Percentiles rank a stretch among this genome's conserved stretches.
Conservation (phyloP, 2,888 invertebrate genomes). For the Pollenia labialis region DNA sequence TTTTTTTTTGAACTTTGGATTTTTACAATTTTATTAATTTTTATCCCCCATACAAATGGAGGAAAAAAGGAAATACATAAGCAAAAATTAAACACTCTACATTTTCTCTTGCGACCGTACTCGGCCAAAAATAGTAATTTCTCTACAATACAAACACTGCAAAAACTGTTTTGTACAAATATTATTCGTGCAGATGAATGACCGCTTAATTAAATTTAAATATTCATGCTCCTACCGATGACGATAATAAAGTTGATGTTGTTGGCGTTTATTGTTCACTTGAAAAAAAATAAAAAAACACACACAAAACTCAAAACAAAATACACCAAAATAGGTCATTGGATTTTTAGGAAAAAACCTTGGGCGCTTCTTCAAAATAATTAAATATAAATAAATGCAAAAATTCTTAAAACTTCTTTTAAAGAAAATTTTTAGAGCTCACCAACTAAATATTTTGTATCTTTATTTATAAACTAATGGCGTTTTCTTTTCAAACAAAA, state of each 20-base stretch:
- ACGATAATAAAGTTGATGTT: background rate
- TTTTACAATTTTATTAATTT: too few relatives aligned
- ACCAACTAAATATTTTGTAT: too few relatives aligned
- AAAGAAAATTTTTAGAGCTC: too few relatives aligned
- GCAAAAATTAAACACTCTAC: too few relatives aligned
- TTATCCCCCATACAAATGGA: too few relatives aligned
- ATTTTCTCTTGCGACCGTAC: too few relatives aligned
- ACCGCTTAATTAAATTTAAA: conserved; percentile 54
- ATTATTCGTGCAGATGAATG: conserved; percentile 29
- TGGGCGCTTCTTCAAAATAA: background rate
- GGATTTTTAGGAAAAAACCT: conserved; percentile 38
- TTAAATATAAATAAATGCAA: background rate
- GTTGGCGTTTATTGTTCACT: conserved; percentile 17
- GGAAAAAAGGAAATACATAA: background rate
- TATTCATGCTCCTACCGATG: conserved; percentile 19
- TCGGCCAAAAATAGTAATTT: too few relatives aligned
- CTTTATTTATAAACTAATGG: too few relatives aligned
- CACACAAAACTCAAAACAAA: background rate
- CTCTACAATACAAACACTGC: background rate
- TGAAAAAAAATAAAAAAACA: conserved; percentile 17
- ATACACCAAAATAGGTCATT: conserved; percentile 42
- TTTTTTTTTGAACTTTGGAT: too few relatives aligned
- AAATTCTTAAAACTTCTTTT: background rate
- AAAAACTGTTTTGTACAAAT: background rate
- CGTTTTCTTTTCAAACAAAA: too few relatives aligned